A percentile compares a stretch with the other conserved stretches of the same genome.
Conservation (phyloP, 2,888 invertebrate genomes). For the Agrenia bidenticulata region DNA sequence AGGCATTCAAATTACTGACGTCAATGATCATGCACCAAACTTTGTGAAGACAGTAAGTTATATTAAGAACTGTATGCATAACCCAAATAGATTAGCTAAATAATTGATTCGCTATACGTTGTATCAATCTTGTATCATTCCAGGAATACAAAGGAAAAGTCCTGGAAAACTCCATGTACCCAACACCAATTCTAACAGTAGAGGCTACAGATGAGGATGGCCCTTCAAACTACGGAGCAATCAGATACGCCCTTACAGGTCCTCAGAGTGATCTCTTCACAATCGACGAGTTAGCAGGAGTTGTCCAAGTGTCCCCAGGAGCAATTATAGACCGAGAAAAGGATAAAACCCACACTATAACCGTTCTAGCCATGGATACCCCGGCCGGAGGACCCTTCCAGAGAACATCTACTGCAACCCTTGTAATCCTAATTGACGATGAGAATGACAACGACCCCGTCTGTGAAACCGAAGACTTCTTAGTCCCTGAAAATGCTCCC, state of each 20-base stretch:
- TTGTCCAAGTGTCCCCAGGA: conserved; percentile 65
- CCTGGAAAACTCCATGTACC: conserved; percentile 68
- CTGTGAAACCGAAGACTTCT: conserved; percentile 68
- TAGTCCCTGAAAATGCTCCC: conserved; percentile 74
- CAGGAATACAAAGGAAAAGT: conserved; percentile 70
- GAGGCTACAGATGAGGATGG: conserved; percentile 64
- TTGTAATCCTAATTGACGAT: conserved; percentile 63
- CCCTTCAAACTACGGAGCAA: conserved; percentile 65
- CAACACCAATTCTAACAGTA: conserved; percentile 68
- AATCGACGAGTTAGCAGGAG: conserved; percentile 70
- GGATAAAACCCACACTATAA: conserved; percentile 68
- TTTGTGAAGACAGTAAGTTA: conserved; percentile 57
- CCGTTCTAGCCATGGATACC: conserved; percentile 73
- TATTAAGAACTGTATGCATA: too few relatives aligned
- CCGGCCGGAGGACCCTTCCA: conserved; percentile 70
- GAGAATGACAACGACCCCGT: conserved; percentile 76
- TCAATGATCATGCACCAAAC: conserved; percentile 74
- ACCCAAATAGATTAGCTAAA: too few relatives aligned
- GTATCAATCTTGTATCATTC: too few relatives aligned
- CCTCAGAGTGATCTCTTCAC: conserved; percentile 72
- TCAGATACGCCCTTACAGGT: conserved; percentile 71
- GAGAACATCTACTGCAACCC: conserved; percentile 64
- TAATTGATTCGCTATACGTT: too few relatives aligned
- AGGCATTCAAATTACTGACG: conserved; percentile 68
- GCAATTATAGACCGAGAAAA: conserved; percentile 72